These are phyloP conservation scores for Perca schrenkii DNA, from an alignment of 2,113 vertebrate species.

Conservation along the genomic window DNA sequence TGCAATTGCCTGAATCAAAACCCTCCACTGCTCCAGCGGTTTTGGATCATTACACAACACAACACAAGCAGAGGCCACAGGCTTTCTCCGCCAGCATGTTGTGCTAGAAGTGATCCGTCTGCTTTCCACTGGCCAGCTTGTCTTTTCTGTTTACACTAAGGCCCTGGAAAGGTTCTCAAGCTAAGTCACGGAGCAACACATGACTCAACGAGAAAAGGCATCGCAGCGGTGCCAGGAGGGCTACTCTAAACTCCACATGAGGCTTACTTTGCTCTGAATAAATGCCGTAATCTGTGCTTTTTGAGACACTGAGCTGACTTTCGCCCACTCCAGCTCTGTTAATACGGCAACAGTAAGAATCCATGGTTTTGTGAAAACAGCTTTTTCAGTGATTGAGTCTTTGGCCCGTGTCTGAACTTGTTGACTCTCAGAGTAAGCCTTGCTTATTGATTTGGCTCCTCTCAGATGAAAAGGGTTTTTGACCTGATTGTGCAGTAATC, in stretches of 20 bases:
- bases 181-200: constrained; percentile 32
- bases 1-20: constrained; percentile 53
- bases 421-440: constrained; percentile 67
- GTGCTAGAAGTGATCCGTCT: constrained; percentile 42
- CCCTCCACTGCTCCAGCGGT: constrained; percentile 42
- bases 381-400: constrained; percentile 44
- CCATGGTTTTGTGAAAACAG: constrained; percentile 59
- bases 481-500: constrained; percentile 73
- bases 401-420: constrained; percentile 79
- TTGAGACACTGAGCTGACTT: constrained; percentile 5
- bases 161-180: constrained; percentile 46
- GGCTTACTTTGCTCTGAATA: constrained; percentile 34
- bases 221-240: constrained; percentile 31
- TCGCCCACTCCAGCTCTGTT: constrained; percentile 32
- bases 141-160: constrained; percentile 40
- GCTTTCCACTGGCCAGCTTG: constrained; percentile 33
- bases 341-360: constrained; percentile 43
- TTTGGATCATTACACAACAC: constrained; percentile 65
- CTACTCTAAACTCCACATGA: constrained; percentile 28
- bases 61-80: constrained; percentile 32
- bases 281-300: constrained; percentile 31
- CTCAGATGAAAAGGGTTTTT: constrained; percentile 67
- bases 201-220: constrained; percentile 44
- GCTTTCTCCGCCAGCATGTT: constrained; percentile 44
- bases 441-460: constrained; percentile 74